Conservation (phyloP, 2,888 invertebrate genomes). For the Dugesia japonica region DNA sequence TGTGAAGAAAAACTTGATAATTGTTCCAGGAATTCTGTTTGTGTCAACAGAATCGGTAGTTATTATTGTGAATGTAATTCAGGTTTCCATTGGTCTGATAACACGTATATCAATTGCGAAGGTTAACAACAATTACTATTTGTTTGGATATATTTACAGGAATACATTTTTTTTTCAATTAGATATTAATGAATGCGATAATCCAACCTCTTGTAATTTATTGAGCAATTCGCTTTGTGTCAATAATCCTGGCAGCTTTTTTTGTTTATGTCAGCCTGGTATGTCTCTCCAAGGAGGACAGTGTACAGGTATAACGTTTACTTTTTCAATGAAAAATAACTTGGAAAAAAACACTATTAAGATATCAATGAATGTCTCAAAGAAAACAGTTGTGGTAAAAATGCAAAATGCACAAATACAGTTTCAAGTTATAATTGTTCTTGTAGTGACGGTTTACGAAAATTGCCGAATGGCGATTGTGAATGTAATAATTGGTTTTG, state of each 20-base stretch:
- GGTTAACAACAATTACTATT: background rate
- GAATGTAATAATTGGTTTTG: background rate
- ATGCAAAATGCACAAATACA: background rate
- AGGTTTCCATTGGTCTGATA: background rate
- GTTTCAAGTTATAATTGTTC: background rate
- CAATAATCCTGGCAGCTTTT: conserved; percentile 12
- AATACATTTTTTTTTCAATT: background rate
- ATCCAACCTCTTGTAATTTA: background rate
- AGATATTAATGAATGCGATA: conserved; percentile 27
- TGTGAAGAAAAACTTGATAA: background rate
- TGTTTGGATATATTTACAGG: background rate
- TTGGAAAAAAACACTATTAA: background rate
- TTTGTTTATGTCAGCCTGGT: background rate
- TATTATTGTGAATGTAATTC: background rate
- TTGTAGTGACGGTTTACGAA: background rate
- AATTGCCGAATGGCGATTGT: background rate
- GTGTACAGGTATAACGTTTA: background rate
- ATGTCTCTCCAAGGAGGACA: background rate
- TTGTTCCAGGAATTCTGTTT: background rate
- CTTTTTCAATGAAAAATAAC: background rate
- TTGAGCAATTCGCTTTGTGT: background rate
- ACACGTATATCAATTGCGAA: background rate
- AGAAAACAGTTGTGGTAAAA: background rate
- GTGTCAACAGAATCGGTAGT: background rate
- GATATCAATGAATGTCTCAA: background rate